A percentile compares a stretch with the other conserved stretches of the same genome.
Evolutionary conservation across 2,888 invertebrate species (phyloP).

Genomic region (Papilio elwesi): DNA sequence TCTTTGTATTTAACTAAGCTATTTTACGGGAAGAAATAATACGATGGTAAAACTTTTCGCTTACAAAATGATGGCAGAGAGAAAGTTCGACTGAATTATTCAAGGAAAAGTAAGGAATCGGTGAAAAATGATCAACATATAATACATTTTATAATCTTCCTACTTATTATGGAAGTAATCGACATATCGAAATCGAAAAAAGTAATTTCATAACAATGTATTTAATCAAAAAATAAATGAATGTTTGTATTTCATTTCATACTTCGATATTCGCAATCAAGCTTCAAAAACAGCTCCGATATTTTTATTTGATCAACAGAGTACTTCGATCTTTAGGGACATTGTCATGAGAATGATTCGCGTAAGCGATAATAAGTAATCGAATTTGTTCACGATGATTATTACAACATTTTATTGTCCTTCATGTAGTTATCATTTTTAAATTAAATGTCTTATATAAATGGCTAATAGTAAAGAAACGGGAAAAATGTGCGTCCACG

Average conservation of each 20-base stretch:
- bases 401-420: neutral
- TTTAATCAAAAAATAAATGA: conserved; percentile 15
- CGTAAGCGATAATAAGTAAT: conserved; percentile 3
- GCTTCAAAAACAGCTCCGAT: conserved; percentile 10
- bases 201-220: conserved; percentile 8
- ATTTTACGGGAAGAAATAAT: conserved; percentile 3
- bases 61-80: neutral
- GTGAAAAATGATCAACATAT: neutral
- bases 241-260: conserved; percentile 14
- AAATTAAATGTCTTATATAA: neutral
- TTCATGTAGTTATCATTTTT: neutral
- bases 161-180: neutral
- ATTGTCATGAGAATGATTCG: conserved; percentile 4
- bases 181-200: neutral
- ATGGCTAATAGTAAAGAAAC: too few relatives aligned
- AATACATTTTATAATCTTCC: neutral
- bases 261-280: conserved; percentile 13
- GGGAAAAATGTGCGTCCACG: too few relatives aligned
- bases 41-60: conserved; percentile 4
- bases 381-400: neutral
- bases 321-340: neutral
- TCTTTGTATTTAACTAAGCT: conserved; percentile 17
- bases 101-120: neutral
- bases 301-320: conserved; percentile 13
- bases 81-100: neutral